phyloP scores from a whole-genome alignment of 2,113 vertebrate genomes.

The Chauna torquata region DNA sequence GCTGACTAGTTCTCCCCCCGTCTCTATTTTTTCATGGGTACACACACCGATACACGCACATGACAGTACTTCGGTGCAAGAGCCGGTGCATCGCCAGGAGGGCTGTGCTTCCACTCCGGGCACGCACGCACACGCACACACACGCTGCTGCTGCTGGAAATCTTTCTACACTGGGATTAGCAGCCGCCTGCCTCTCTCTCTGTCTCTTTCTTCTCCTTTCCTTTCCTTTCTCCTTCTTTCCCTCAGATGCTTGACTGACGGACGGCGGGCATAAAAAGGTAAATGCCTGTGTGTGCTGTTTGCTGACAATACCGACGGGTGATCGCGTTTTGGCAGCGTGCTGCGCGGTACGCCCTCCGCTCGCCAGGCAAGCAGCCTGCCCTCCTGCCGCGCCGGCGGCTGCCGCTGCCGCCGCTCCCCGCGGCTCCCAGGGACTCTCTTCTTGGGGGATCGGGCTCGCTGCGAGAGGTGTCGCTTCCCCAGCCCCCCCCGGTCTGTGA shows the following conservation, averaged over 20 bases:
- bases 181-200: background rate
- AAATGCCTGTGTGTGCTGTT: slow-evolving; percentile 4
- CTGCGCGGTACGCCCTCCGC: background rate
- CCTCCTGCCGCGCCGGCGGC: background rate
- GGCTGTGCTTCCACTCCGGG: slow-evolving; percentile 48
- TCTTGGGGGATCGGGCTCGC: background rate
- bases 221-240: background rate
- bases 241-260: background rate
- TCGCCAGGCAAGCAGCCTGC: background rate
- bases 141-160: slow-evolving; percentile 1
- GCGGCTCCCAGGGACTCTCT: background rate
- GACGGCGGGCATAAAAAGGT: slow-evolving; percentile 36
- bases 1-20: slow-evolving; percentile 4
- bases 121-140: background rate
- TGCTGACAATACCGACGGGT: background rate
- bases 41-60: slow-evolving; percentile 47
- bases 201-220: background rate
- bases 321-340: slow-evolving; percentile 5
- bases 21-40: background rate
- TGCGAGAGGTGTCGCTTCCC: background rate
- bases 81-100: slow-evolving; percentile 44
- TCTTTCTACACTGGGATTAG: slow-evolving; percentile 55
- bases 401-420: background rate
- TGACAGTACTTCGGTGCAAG: slow-evolving; percentile 42
- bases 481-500: background rate